Evolutionary conservation across 2,797 vertebrate genomes (phyloP), one percentile per base, ranked within the genome.

Genomic region (Austrolebias charrua): DNA sequence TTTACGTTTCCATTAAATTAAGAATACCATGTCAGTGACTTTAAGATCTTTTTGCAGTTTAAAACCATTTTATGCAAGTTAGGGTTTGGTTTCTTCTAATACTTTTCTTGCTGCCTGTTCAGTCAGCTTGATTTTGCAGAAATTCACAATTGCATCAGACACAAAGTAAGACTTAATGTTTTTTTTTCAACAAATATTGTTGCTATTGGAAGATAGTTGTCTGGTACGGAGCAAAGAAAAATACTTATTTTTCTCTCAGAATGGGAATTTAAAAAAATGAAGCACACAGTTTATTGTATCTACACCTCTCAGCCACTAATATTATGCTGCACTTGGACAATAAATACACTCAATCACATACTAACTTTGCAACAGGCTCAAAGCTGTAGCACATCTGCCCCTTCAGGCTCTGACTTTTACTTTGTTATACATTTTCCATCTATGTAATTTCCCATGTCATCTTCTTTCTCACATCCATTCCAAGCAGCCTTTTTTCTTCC

Each of bases 371-470:
- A 18, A n/a, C 44, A 45, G 44, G 16, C 15, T 40, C 10, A 1
- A 18, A 45, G 2, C 18, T 19, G n/a, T 18, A 46, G 44, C 60
- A 61, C 33, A 20, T 28, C 51, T 20, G 33, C 58, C 18, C n/a
- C 65, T 28, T 42, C 4, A 20, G 31, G 45, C 35, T 54, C 24
- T 15, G 19, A 63, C 67, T 66, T n/a, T 63, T 33, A 75, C 62
- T 67, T 68, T 63, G 62, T 76, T 31, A 69, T 63, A 72, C 60
- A 54, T 66, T 63, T 57, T n/a, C 51, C 28, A 15, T 59, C 71
- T 69, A 57, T 69, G 31, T 54, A 53, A 65, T 60, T 59, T 63
- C 31, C 28, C 68, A 18, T 53, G 56, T 56, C 35, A 24, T 66
- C 55, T 49, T 12, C 24, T 59, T 35, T 63, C 60, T 45, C 52